A percentile compares a stretch with the other conserved stretches of the same genome.
Conservation (phyloP, 2,888 invertebrate species). For the Philereme vetulata region DNA sequence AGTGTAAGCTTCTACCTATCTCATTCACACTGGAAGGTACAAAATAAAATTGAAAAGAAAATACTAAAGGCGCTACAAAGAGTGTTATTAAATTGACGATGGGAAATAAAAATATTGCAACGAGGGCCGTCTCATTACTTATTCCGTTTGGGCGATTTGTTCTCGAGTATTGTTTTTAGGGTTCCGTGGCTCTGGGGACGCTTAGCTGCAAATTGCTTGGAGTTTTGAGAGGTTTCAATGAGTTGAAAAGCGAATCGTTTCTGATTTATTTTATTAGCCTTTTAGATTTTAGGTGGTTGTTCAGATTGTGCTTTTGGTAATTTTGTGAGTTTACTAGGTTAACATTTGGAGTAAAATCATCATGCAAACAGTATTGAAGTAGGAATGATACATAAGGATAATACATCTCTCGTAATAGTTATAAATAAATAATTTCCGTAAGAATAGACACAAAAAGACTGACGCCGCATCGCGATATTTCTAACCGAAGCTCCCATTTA, state of each 20-base stretch:
- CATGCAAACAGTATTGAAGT: no score
- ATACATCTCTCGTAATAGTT: no score
- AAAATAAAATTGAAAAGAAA: slow-evolving; percentile 36
- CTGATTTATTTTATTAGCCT: slow-evolving; percentile 11
- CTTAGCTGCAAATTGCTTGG: slow-evolving; percentile 16
- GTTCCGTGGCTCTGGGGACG: slow-evolving; percentile 25
- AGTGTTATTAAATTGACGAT: slow-evolving; percentile 63
- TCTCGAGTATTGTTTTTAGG: slow-evolving; percentile 43
- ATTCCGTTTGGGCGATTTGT: slow-evolving; percentile 73
- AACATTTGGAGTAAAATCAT: no score
- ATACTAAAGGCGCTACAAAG: slow-evolving; percentile 42
- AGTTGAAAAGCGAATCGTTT: slow-evolving; percentile 10
- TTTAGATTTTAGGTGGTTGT: not conserved
- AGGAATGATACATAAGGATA: no score
- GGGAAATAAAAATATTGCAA: slow-evolving; percentile 65
- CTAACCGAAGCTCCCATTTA: no score
- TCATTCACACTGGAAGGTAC: not conserved
- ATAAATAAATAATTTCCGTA: no score
- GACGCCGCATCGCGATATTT: no score
- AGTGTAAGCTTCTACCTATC: not conserved
- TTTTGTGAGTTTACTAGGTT: not conserved
- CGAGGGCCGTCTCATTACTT: slow-evolving; percentile 62
- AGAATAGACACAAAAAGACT: no score
- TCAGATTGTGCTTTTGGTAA: slow-evolving; percentile 4
- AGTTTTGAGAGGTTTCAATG: slow-evolving; percentile 13